Evolutionary conservation across 2,113 vertebrate species (phyloP).

Genomic region (Heterochromis multidens): DNA sequence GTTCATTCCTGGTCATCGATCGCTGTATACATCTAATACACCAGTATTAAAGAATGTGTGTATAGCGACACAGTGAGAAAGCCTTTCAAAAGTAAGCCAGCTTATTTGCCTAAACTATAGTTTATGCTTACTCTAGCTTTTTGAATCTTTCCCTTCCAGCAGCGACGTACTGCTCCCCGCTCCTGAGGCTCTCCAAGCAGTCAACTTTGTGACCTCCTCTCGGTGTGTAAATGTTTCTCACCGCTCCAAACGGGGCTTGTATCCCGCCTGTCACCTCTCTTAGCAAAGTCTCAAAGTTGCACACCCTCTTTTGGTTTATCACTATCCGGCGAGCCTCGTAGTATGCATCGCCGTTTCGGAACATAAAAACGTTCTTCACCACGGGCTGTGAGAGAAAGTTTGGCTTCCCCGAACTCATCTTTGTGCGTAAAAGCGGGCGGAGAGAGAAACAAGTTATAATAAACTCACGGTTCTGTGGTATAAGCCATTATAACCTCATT

Average conservation of each 20-base stretch:
- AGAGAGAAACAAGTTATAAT: neutral
- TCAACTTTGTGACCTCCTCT: conserved; percentile 84
- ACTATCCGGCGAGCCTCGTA: conserved; percentile 89
- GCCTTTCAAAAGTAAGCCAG: neutral
- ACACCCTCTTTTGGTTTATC: conserved; percentile 87
- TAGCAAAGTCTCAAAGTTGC: conserved; percentile 89
- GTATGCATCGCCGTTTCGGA: conserved; percentile 91
- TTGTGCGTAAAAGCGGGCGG: neutral
- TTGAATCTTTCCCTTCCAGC: conserved; percentile 92
- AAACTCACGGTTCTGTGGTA: neutral
- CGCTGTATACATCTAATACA: neutral
- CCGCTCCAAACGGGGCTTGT: conserved; percentile 89
- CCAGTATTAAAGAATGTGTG: neutral
- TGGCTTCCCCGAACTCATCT: conserved; percentile 73
- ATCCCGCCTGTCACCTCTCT: conserved; percentile 90
- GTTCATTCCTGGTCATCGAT: neutral
- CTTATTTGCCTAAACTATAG: neutral
- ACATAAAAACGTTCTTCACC: conserved; percentile 91
- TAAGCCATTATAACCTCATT: conserved; percentile 21
- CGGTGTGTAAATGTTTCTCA: conserved; percentile 93
- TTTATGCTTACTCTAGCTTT: conserved; percentile 87
- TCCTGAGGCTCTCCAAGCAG: conserved; percentile 84
- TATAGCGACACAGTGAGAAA: neutral
- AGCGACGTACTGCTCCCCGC: conserved; percentile 93
- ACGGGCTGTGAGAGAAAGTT: conserved; percentile 85